Conservation (phyloP, 2,888 invertebrate genomes). For the Lithophane socia region DNA sequence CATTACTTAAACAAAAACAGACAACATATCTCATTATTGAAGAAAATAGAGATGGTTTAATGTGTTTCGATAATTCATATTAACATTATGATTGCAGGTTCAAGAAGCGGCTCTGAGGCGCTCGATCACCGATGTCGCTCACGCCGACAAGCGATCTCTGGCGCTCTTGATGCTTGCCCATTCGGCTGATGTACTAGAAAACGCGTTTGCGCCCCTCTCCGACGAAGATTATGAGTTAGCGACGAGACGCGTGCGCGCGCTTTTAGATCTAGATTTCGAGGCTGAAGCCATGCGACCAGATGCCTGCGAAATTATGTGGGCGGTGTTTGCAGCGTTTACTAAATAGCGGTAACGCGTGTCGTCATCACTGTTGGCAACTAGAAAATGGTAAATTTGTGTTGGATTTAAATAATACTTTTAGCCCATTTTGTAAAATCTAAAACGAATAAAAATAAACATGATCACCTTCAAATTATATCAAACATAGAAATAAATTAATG, state of each 20-base stretch:
- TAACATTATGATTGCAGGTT: slow-evolving; percentile 91
- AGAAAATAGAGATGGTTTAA: neutral
- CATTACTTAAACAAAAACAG: slow-evolving; percentile 30
- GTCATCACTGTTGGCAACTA: slow-evolving; percentile 67
- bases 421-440: slow-evolving; percentile 64
- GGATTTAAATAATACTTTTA: slow-evolving; percentile 62
- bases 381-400: slow-evolving; percentile 67
- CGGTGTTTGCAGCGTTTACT: slow-evolving; percentile 99
- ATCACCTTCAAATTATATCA: slow-evolving; percentile 43
- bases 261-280: slow-evolving; percentile 99
- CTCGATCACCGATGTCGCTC: slow-evolving; percentile 99
- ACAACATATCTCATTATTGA: neutral
- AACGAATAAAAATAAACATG: slow-evolving; percentile 58
- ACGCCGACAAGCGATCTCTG: slow-evolving; percentile 98
- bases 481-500: slow-evolving; percentile 39
- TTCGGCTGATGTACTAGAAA: slow-evolving; percentile 99
- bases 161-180: slow-evolving; percentile 98
- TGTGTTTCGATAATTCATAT: neutral
- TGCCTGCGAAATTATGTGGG: slow-evolving; percentile 99
- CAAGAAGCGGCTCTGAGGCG: slow-evolving; percentile 99
- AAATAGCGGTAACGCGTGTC: slow-evolving; percentile 93
- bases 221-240: slow-evolving; percentile 99
- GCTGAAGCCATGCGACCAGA: slow-evolving; percentile 97
- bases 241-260: slow-evolving; percentile 98
- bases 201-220: slow-evolving; percentile 99